These are phyloP conservation scores for Sphaerolaimus hirsutus DNA, from an alignment of 2,888 invertebrate species.

Conservation along the genomic window DNA sequence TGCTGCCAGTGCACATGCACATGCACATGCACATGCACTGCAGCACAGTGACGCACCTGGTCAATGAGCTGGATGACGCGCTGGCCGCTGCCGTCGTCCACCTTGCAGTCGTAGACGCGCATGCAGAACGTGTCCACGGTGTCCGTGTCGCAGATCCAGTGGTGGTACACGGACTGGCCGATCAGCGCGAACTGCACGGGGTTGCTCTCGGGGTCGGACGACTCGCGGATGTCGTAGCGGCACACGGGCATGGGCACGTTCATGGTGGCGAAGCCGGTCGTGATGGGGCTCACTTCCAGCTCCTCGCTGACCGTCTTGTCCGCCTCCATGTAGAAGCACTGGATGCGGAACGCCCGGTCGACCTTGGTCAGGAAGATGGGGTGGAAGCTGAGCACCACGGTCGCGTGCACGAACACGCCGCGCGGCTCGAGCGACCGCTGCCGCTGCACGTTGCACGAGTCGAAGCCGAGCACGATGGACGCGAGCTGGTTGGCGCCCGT, in stretches of 20 bases:
- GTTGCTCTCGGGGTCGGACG: neutral
- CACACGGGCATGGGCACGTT: constrained; percentile 3
- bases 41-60: no score
- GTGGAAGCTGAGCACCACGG: constrained; percentile 5
- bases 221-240: neutral
- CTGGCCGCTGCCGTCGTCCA: neutral
- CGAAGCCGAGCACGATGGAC: constrained; percentile 23
- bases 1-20: no score
- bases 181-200: neutral
- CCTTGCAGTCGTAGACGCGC: neutral
- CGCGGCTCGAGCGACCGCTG: constrained; percentile 17
- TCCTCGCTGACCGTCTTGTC: constrained; percentile 3
- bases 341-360: neutral
- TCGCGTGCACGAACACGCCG: constrained; percentile 3
- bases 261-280: neutral
- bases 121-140: constrained; percentile 1
- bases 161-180: constrained; percentile 2
- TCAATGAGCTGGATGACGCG: neutral
- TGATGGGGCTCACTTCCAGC: constrained; percentile 3
- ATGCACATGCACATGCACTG: no score
- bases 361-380: constrained; percentile 4
- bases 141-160: constrained; percentile 5
- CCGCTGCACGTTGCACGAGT: constrained; percentile 21
- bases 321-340: constrained; percentile 7
- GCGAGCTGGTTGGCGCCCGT: constrained; percentile 9